Evolutionary conservation across 1,140 invertebrate species (phyloP).

Genomic region (Meteorus sp.): DNA sequence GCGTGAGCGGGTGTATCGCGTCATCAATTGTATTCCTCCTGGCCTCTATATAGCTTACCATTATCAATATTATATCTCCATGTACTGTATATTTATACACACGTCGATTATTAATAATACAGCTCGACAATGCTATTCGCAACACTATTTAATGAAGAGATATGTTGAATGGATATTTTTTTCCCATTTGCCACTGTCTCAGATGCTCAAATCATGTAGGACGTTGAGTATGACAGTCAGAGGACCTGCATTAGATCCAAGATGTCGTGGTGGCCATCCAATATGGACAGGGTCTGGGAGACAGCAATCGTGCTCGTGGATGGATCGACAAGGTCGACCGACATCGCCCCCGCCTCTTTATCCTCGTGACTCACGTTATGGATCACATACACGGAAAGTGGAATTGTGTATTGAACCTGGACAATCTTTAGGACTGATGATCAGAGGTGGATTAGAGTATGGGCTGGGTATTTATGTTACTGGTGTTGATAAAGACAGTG

Average conservation of each 20-base stretch:
- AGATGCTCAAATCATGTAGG: slow-evolving; percentile 87
- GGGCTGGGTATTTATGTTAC: slow-evolving; percentile 94
- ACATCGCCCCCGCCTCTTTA: slow-evolving; percentile 74
- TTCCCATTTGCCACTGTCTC: no score
- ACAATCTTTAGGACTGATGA: slow-evolving; percentile 89
- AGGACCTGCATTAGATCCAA: slow-evolving; percentile 63
- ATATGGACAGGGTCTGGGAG: slow-evolving; percentile 62
- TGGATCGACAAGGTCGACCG: slow-evolving; percentile 83
- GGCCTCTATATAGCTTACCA: neutral
- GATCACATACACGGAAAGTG: slow-evolving; percentile 64
- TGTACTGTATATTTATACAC: neutral
- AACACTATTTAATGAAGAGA: no score
- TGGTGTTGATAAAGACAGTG: slow-evolving; percentile 88
- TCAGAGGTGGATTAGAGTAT: slow-evolving; percentile 90
- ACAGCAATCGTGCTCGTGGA: slow-evolving; percentile 88
- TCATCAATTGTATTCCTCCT: slow-evolving; percentile 4
- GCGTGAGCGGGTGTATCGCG: slow-evolving; percentile 15
- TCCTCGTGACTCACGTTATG: slow-evolving; percentile 51
- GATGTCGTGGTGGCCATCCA: slow-evolving; percentile 56
- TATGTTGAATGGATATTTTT: no score
- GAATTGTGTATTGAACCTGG: slow-evolving; percentile 85
- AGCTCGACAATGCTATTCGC: no score
- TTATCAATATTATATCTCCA: neutral
- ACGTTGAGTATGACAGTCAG: slow-evolving; percentile 85
- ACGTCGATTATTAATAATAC: neutral